These are phyloP conservation scores for Myodes glareolus DNA, from an alignment of 2,113 vertebrate species.

Conservation along the genomic window DNA sequence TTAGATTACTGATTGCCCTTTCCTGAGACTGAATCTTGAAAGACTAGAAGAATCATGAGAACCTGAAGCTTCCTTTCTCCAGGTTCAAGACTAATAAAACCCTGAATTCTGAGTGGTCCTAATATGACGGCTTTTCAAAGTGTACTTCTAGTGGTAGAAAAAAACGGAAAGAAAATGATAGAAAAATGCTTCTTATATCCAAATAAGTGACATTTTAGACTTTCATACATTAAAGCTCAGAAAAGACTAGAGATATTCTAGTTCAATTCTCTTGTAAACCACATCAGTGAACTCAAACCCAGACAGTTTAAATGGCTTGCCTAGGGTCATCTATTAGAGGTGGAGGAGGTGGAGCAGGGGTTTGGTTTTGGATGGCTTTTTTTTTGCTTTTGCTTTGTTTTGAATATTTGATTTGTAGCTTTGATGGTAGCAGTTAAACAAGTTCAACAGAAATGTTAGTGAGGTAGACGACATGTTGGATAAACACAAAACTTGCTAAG, in stretches of 20 bases:
- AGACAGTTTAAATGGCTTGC: constrained; percentile 13
- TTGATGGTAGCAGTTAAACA: background rate
- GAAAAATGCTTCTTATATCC: background rate
- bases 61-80: background rate
- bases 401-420: constrained; percentile 16
- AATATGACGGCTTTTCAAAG: background rate
- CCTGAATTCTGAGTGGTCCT: background rate
- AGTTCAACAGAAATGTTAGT: constrained; percentile 8
- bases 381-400: background rate
- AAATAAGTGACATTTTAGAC: constrained; percentile 21
- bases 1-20: constrained; percentile 31
- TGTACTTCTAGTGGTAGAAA: constrained; percentile 2
- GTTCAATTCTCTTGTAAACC: background rate
- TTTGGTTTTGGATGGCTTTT: background rate
- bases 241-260: background rate
- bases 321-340: background rate
- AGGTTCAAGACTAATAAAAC: constrained; percentile 15
- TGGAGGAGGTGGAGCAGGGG: background rate
- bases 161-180: background rate
- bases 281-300: background rate
- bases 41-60: background rate
- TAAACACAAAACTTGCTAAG: background rate
- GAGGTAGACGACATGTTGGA: background rate
- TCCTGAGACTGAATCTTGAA: constrained; percentile 27
- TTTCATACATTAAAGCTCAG: background rate